phyloP scores from a whole-genome alignment of 2,113 vertebrate species.

The Melanocharis versteri region DNA sequence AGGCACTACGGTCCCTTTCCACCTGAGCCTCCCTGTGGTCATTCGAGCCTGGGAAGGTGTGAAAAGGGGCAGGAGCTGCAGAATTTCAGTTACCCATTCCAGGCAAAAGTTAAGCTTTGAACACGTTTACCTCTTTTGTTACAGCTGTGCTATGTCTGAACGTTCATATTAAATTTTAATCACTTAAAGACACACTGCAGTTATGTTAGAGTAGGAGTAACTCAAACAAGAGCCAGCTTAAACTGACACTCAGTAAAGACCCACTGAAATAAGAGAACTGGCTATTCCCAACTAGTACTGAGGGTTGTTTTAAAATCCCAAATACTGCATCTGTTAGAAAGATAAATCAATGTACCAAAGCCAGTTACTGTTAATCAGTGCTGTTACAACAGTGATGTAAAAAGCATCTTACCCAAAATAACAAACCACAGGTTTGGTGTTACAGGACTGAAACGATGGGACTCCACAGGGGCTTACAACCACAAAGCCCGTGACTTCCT shows the following conservation, averaged over 20 bases:
- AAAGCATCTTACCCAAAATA: neutral
- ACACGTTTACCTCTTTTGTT: neutral
- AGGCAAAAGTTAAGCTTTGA: neutral
- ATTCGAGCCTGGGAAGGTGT: neutral
- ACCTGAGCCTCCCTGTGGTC: neutral
- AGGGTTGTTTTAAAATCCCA: neutral
- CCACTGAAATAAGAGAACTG: neutral
- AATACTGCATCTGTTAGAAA: neutral
- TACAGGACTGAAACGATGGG: neutral
- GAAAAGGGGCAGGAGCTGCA: neutral
- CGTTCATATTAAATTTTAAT: conserved; percentile 6
- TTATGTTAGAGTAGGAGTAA: neutral
- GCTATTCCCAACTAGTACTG: neutral
- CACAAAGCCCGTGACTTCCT: neutral
- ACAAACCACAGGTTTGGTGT: neutral
- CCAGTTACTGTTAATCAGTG: neutral
- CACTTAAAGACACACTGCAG: conserved; percentile 11
- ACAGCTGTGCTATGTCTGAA: neutral
- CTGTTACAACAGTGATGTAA: neutral
- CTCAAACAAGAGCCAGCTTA: neutral
- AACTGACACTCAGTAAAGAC: neutral
- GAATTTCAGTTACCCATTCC: neutral
- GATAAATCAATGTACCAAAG: neutral
- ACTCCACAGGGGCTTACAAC: accelerated
- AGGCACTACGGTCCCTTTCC: neutral